These are phyloP conservation scores for Pycnomerus fuliginosus DNA, from an alignment of 2,888 invertebrate species.

Conservation along the genomic window DNA sequence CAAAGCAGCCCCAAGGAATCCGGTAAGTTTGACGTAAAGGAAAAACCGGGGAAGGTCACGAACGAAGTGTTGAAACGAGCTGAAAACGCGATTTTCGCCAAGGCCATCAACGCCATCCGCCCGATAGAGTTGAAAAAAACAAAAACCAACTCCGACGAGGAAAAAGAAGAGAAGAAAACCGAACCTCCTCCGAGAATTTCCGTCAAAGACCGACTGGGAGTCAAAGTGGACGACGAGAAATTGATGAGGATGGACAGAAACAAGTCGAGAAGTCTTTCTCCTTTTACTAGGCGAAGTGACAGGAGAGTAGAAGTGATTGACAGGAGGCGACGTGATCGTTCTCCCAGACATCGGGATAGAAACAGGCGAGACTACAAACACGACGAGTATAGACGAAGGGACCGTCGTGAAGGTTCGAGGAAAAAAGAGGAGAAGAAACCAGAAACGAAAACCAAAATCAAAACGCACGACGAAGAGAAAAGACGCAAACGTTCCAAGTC, in stretches of 20 bases:
- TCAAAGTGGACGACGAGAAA: conserved; percentile 69
- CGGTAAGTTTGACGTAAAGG: conserved; percentile 46
- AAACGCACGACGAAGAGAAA: too few relatives aligned
- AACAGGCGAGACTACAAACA: not conserved
- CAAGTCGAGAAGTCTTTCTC: conserved; percentile 55
- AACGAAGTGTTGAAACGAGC: conserved; percentile 87
- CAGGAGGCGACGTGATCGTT: conserved; percentile 20
- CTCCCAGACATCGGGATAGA: not conserved
- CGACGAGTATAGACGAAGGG: conserved; percentile 16
- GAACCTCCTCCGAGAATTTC: conserved; percentile 57
- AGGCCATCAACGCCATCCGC: conserved; percentile 78
- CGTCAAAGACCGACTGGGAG: conserved; percentile 78
- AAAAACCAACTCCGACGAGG: conserved; percentile 63
- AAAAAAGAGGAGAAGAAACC: conserved; percentile 30
- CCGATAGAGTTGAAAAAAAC: conserved; percentile 76
- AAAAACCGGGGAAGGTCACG: conserved; percentile 69
- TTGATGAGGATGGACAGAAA: conserved; percentile 54
- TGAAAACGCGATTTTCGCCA: conserved; percentile 88
- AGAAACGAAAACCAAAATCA: too few relatives aligned
- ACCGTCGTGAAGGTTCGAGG: conserved; percentile 12
- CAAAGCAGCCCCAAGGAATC: conserved; percentile 36
- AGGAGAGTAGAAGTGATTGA: conserved; percentile 45
- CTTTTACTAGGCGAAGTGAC: conserved; percentile 53
- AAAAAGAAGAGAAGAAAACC: conserved; percentile 24
- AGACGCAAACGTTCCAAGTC: conserved; percentile 20